Conservation (phyloP, 1,140 invertebrate species). For the Aporrectodea caliginosa region DNA sequence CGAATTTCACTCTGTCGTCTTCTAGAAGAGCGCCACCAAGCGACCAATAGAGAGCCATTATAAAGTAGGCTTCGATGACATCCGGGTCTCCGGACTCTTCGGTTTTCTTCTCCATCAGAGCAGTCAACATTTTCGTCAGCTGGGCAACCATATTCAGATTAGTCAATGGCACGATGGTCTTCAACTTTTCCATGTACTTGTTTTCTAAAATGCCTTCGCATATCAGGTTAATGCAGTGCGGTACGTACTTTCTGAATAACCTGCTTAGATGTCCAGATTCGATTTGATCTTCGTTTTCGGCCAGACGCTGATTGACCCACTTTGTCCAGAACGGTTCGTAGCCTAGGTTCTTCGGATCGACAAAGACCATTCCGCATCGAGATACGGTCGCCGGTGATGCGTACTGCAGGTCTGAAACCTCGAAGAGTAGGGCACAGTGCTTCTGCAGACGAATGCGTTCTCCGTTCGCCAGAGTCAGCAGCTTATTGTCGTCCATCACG, state of each 20-base stretch:
- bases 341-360: slow-evolving; percentile 80
- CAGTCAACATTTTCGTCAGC: slow-evolving; percentile 73
- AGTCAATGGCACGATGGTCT: slow-evolving; percentile 76
- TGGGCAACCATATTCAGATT: slow-evolving; percentile 80
- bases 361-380: slow-evolving; percentile 58
- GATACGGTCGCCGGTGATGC: slow-evolving; percentile 58
- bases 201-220: slow-evolving; percentile 68
- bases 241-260: slow-evolving; percentile 72
- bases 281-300: slow-evolving; percentile 24
- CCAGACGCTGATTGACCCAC: slow-evolving; percentile 60
- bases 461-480: slow-evolving; percentile 82
- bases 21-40: slow-evolving; percentile 72
- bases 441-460: slow-evolving; percentile 78
- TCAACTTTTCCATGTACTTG: slow-evolving; percentile 67
- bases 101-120: slow-evolving; percentile 51
- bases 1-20: slow-evolving; percentile 68
- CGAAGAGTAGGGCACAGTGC: slow-evolving; percentile 80
- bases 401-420: slow-evolving; percentile 78
- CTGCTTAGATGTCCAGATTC: slow-evolving; percentile 38
- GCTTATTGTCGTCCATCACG: slow-evolving; percentile 89
- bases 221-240: slow-evolving; percentile 68
- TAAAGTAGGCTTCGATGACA: slow-evolving; percentile 67
- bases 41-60: slow-evolving; percentile 76
- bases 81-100: slow-evolving; percentile 56
- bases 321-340: slow-evolving; percentile 78